Evolutionary conservation across 2,888 invertebrate genomes (phyloP), one percentile per base, ranked within the genome.

Genomic region (Hypsopygia costalis): DNA sequence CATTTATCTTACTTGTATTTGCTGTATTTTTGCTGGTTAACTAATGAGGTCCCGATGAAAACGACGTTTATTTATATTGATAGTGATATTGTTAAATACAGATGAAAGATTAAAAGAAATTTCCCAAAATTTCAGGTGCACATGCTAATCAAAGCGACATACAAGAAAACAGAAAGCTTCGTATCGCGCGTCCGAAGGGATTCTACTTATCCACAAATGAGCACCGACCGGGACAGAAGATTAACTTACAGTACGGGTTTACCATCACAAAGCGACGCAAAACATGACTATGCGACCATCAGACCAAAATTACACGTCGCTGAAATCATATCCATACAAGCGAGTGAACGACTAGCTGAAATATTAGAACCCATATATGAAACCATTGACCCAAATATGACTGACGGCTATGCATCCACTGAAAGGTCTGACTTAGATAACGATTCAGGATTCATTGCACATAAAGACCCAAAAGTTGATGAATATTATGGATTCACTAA

Each of bases 361-460:
- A 81, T 87, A 34, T 61, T 88, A 43, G 87, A 88, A 38, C 88
- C 88, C 8, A 69, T 81, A 1, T 87, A 87, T 40, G 88, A 88
- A 68, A 81, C 81, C 6, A 73, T 88, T 42, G 70, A 77, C 39
- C 68, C 67, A 44, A 76, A 73, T 31, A 41, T 65, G 6, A 58
- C 61, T 3, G 72, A 71, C 47, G 69, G 76, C 1, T 85, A 81
- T 42, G 80, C 81, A 47, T 71, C 66, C 8, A 48, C 73, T 39
- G 75, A 76, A 44, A 63, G 72, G 34, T 70, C 72, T 0, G 72
- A 71, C 16, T 11, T 31, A 1, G 66, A 73, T 29, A 70, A 65
- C 32, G 70, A 77, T 49, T 75, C 76, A 0, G 75, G 66, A 9
- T 68, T 66, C 35, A 65, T 65, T 36, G 62, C 65, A 16, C 16